Percentiles rank a stretch among this genome's conserved stretches.
Conservation (phyloP, 2,888 invertebrate genomes). For the Leptogaster cylindrica region DNA sequence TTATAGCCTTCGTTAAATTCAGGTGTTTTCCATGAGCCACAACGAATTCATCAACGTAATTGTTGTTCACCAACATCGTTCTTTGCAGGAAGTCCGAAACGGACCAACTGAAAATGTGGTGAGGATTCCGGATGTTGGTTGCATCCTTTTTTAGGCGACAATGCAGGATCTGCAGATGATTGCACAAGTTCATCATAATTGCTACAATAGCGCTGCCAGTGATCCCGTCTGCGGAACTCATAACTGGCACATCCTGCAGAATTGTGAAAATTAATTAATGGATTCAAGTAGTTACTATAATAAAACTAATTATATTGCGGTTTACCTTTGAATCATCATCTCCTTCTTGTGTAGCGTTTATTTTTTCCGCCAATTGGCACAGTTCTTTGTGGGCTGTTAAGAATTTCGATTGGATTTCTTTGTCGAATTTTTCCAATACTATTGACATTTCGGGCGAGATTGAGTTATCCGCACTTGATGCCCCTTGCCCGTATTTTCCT, state of each 20-base stretch:
- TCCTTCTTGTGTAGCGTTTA: no score
- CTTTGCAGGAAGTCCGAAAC: constrained; percentile 20
- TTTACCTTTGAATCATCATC: no score
- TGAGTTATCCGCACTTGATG: no score
- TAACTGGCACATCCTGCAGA: background rate
- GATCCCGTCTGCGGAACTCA: no score
- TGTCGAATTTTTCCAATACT: no score
- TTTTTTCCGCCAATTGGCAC: no score
- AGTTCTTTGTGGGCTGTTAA: no score
- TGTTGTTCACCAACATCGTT: background rate
- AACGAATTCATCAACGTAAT: background rate
- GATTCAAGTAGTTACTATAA: no score
- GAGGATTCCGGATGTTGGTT: background rate
- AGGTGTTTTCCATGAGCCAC: background rate
- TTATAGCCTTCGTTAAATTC: background rate
- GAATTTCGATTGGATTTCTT: no score
- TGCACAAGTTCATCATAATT: background rate
- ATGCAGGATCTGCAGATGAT: background rate
- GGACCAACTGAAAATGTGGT: constrained; percentile 40
- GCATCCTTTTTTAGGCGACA: background rate
- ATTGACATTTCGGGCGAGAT: no score
- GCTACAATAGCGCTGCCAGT: background rate
- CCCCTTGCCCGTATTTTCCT: no score
- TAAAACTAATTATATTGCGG: no score
- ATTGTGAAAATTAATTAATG: background rate